Evolutionary conservation across 2,113 vertebrate genomes (phyloP).

Genomic region (Oncorhynchus mykiss): DNA sequence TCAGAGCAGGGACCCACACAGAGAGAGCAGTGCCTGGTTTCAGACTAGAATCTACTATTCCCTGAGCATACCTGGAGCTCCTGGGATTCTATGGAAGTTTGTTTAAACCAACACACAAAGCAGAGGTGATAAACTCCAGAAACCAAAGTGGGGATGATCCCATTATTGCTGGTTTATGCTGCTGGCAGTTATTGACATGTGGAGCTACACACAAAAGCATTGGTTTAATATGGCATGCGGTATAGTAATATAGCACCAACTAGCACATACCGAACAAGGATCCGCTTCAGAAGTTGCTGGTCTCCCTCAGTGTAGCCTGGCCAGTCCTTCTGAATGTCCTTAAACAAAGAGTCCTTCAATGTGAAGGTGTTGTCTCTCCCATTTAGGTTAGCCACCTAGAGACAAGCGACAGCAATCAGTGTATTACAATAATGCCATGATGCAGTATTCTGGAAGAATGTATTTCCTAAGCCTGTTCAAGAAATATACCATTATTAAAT

Average conservation of each 20-base stretch:
- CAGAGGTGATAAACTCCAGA: too few relatives aligned
- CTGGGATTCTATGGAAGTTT: slow-evolving; percentile 7
- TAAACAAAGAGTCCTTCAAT: slow-evolving; percentile 88
- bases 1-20: neutral
- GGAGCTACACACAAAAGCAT: neutral
- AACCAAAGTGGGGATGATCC: too few relatives aligned
- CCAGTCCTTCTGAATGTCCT: slow-evolving; percentile 95
- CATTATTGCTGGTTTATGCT: too few relatives aligned
- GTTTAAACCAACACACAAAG: neutral
- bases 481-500: too few relatives aligned
- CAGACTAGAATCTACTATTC: neutral
- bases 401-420: too few relatives aligned
- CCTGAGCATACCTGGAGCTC: neutral
- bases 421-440: too few relatives aligned
- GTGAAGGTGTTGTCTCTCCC: slow-evolving; percentile 90
- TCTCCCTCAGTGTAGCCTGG: slow-evolving; percentile 95
- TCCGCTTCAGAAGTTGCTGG: slow-evolving; percentile 90
- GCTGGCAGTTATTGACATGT: neutral
- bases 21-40: slow-evolving; percentile 5
- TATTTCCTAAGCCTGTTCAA: too few relatives aligned
- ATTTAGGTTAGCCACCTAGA: slow-evolving; percentile 88
- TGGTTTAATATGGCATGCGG: neutral
- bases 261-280: slow-evolving; percentile 83
- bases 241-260: neutral
- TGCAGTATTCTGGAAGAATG: too few relatives aligned